Conservation (phyloP, 2,888 invertebrate genomes). For the Hartigia nigra region DNA sequence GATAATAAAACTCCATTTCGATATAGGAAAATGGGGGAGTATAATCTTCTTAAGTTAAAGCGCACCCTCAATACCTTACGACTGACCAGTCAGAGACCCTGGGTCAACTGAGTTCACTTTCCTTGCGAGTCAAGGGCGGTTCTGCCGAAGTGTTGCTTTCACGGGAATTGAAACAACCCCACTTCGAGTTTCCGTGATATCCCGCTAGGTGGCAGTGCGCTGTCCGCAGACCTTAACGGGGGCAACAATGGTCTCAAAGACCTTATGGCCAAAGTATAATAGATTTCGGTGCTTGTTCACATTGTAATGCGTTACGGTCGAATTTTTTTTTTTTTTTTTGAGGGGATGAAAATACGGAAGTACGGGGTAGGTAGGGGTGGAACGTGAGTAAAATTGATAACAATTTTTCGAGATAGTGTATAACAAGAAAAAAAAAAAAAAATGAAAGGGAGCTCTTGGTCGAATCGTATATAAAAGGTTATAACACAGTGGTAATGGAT, state of each 20-base stretch:
- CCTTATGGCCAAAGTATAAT: neutral
- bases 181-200: constrained; percentile 49
- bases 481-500: neutral
- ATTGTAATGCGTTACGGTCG: neutral
- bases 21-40: constrained; percentile 56
- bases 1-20: constrained; percentile 63
- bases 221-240: constrained; percentile 26
- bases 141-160: constrained; percentile 56
- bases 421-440: neutral
- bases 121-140: neutral
- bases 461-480: neutral
- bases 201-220: constrained; percentile 58
- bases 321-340: neutral
- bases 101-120: neutral
- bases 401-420: neutral
- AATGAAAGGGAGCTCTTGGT: neutral
- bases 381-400: neutral
- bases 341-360: neutral
- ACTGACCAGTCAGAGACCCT: constrained; percentile 47
- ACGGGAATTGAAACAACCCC: constrained; percentile 60
- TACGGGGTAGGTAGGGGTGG: neutral
- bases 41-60: constrained; percentile 61
- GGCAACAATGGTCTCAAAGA: neutral
- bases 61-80: constrained; percentile 53
- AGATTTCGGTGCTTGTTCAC: neutral